Base-by-base conservation (phyloP, 2,888 invertebrate genomes). In the Pyrrhia umbra region DNA sequence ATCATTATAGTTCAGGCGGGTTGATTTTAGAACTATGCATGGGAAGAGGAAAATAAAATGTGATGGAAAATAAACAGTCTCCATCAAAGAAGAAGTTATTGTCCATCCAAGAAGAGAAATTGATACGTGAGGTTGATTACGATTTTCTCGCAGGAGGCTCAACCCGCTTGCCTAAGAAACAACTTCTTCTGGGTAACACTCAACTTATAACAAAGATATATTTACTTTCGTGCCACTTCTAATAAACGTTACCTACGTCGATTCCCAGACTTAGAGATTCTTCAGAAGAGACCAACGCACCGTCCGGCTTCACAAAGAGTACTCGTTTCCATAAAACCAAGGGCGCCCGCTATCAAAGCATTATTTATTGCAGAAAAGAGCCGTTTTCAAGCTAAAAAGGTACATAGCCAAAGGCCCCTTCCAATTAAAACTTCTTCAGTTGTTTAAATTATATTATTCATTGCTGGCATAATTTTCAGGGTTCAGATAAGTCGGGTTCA, bases 21-120 rank as follows among this genome's bases (percentile, higher is more conserved):
- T 80, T 79, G 77, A 83, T 82, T 80, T 80, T 73, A 75, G 85
- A 93, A 91, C 84, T 93, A 93, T 94, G 92, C 89, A 90, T 82
- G 88, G 87, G 74, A 91, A 86, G 86, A 92, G 85, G 81, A 92
- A 88, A 92, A 88, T 91, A 90, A 90, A 88, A 92, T 93, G 94
- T 94, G 87, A 95, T 95, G 94, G 94, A 94, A 93, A 90, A 90
- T 93, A 93, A 92, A 86, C 87, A 90, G 85, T 82, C 84, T 84
- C 88, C 90, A 88, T 92, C 91, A 68, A 90, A 91, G 83, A 92
- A 90, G 80, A 91, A 91, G 82, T 85, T 90, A 83, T 82, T 89
- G 84, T 87, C 89, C 85, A 90, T 88, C 84, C 86, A 89, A 79
- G 90, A 93, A 83, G 92, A 93, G 80, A 93, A 92, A 81, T 82